Base-by-base conservation (phyloP, 2,888 invertebrate genomes). In the Melanargia galathea region DNA sequence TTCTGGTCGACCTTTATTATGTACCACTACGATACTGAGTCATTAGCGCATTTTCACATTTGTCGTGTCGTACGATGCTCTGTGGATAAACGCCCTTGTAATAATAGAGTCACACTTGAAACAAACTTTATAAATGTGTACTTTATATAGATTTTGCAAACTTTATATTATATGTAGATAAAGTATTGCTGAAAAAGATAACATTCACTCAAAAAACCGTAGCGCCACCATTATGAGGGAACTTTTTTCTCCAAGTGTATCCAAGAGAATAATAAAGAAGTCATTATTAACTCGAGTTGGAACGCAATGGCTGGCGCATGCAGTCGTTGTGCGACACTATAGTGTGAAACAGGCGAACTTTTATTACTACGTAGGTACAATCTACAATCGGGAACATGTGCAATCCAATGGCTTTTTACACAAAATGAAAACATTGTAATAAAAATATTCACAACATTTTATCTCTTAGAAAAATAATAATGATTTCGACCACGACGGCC, bases 221-320 rank as follows among this genome's bases (percentile, higher is more conserved):
- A 20, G 11, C 11, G 30, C 30, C 16, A 51, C 10, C 48, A 24
- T 51, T 51, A 51, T 18, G 18, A 33, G 30, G 11, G 18, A 51
- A 49, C 18, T 33, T 30, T 49, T 46, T 51, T 30, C 18, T 51
- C 18, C 11, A 18, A 20, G 33, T 20, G 13, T 20, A 52, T 13
- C 52, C 35, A 35, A 52, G 52, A 13, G 52, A 35, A 52, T 52
- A 52, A 52, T 52, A 52, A 52, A 52, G 33, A 52, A 20, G 52
- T 52, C 20, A 52, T 52, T 52, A 52, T 52, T 52, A 52, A 6
- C 33, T 33, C 20, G 52, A 52, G 52, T 33, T 52, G 52, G 20
- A 52, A 52, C 18, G 52, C 33, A 35, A 35, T 13, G 33, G 30
- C 18, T 51, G 52, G 35, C 52, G 52, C 52, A 33, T 51, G 20